Conservation (phyloP, 2,797 vertebrate species). For the Anolis apletophallus region DNA sequence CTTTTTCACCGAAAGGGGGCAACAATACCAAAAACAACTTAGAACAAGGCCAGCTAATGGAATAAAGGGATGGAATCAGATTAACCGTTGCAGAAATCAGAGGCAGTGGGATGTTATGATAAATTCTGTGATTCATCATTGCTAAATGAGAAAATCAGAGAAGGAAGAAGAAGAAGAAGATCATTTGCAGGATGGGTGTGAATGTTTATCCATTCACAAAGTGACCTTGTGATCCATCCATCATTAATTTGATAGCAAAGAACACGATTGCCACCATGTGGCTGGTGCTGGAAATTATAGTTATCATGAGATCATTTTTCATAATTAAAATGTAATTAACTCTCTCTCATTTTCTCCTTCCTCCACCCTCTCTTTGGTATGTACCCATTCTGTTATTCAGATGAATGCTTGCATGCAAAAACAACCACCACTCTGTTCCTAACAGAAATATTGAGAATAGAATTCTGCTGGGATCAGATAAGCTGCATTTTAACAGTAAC, state of each 20-base stretch:
- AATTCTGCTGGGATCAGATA: neutral
- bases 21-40: slow-evolving; percentile 43
- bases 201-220: slow-evolving; percentile 69
- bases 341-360: neutral
- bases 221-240: slow-evolving; percentile 78
- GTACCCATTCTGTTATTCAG: neutral
- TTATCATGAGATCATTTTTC: slow-evolving; percentile 50
- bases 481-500: neutral
- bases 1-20: slow-evolving; percentile 23
- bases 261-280: slow-evolving; percentile 83
- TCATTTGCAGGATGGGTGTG: slow-evolving; percentile 60
- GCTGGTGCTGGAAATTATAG: slow-evolving; percentile 71
- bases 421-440: neutral
- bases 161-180: slow-evolving; percentile 34
- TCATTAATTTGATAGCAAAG: slow-evolving; percentile 76
- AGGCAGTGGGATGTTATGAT: slow-evolving; percentile 14
- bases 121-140: slow-evolving; percentile 58
- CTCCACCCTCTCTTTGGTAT: neutral
- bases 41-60: slow-evolving; percentile 60
- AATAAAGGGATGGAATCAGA: slow-evolving; percentile 56
- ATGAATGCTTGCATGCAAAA: neutral
- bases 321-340: slow-evolving; percentile 74
- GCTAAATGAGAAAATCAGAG: slow-evolving; percentile 61
- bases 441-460: neutral
- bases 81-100: slow-evolving; percentile 53